Evolutionary conservation across 2,113 vertebrate species (phyloP), one percentile per base, ranked within the genome.

Genomic region (Rhineura floridana): DNA sequence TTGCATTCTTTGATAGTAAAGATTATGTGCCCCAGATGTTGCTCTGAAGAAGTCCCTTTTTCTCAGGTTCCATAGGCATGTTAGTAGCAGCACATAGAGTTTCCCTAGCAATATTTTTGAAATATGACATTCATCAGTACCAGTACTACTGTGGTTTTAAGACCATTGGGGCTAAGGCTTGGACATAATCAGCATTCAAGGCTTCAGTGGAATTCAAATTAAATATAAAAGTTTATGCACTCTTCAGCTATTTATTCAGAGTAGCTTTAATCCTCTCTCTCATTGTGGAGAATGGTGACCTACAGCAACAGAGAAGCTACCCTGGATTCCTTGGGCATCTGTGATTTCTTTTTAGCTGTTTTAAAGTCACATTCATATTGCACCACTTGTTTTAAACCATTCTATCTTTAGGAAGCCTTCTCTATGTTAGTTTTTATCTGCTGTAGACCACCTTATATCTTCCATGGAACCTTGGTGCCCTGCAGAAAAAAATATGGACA

Each of bases 61-160:
- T n/a, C 65, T 93, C 0, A 73, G 78, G 77, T 86, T 89, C 91
- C 87, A 81, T 62, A 4, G 92, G 93, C 82, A 33, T 82, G 15
- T 75, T 6, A 83, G 86, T 50, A 86, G 72, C 4, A 89, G 81
- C 48, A 75, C 63, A 88, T 92, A 83, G 1, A 0, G 92, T 96
- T 96, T 81, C 94, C 94, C 93, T 85, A 52, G 94, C 73, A 95
- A 95, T 93, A 39, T 33, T 90, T 90, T 91, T 92, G 91, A 90
- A 86, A 86, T 90, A 39, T 94, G 94, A 95, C 87, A 89, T 96
- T 76, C 50, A 72, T 85, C 36, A 44, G 6, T 94, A 95, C 88
- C 10, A 3, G 36, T 83, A 3, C 87, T 85, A 90, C n/a, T n/a
- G n/a, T 93, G 90, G 88, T 85, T 88, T 87, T 90, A 91, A 94